Evolutionary conservation across 2,113 vertebrate species (phyloP), one percentile per base, ranked within the genome.

Genomic region (Sardina pilchardus): DNA sequence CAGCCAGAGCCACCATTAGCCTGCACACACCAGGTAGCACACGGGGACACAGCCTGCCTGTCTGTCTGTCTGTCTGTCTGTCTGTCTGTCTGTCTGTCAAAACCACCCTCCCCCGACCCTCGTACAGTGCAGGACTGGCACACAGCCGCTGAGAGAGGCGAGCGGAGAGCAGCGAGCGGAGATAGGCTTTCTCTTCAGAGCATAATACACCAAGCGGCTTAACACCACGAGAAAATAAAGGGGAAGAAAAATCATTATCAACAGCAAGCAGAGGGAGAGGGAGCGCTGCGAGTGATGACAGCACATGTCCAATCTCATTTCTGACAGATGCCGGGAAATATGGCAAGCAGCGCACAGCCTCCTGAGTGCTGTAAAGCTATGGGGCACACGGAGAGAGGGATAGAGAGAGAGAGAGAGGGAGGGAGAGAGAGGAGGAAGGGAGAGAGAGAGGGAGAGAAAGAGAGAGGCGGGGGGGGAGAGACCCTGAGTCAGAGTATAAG

Each of bases 211-310:
- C 71, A 78, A 36, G 71, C 71, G 36, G 71, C 71, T 78, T 34
- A 78, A 78, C 14, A 34, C 3, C 48, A 67, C 81, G 82, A 89
- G 84, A 88, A 87, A 83, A 89, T 53, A 56, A 85, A 83, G 87
- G 16, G 14, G 71, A 47, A 63, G 87, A 78, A 9, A 44, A 44
- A 86, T 80, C 48, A 78, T 30, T 63, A 71, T 87, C 45, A 80
- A 26, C 59, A 39, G 39, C 50, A 83, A 59, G 17, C 63, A 50
- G 81, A 26, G 47, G 83, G 26, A 1, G 71, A 0, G 10, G 36
- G 71, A 39, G 34, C 30, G 78, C 17, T 5, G 0, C 0, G 3
- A 47, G 12, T 85, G 47, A 63, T 88, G 63, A 84, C 78, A 81
- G 47, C 26, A 80, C 63, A 50, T 34, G 84, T 87, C 45, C 50